A percentile compares a stretch with the other conserved stretches of the same genome.
Evolutionary conservation across 2,888 invertebrate genomes (phyloP).

Genomic region (Eretmocerus hayati): DNA sequence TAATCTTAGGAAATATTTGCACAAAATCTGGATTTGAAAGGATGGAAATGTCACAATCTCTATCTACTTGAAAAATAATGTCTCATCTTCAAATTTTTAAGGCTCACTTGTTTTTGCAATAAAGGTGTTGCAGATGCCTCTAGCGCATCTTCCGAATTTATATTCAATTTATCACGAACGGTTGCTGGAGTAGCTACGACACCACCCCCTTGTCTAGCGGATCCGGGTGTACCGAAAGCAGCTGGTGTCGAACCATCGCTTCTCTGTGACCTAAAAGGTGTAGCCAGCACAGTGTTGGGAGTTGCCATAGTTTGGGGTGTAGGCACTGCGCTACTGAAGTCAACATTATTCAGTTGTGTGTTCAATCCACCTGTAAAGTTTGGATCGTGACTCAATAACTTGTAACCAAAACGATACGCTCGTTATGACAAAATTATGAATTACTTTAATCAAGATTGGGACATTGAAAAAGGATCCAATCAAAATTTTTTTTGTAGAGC

Average conservation of each 20-base stretch:
- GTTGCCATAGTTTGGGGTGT: slow-evolving; percentile 66
- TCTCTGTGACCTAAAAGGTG: slow-evolving; percentile 72
- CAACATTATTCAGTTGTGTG: slow-evolving; percentile 83
- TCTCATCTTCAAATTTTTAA: background rate
- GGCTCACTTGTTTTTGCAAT: slow-evolving; percentile 56
- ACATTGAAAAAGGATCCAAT: too few relatives aligned
- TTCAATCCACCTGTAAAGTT: slow-evolving; percentile 75
- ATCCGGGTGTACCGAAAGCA: slow-evolving; percentile 52
- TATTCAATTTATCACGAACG: slow-evolving; percentile 86
- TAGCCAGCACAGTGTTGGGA: slow-evolving; percentile 85
- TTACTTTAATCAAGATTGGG: background rate
- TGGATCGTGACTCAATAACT: too few relatives aligned
- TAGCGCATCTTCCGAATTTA: slow-evolving; percentile 81
- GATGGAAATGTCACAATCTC: too few relatives aligned
- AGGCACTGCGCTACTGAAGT: slow-evolving; percentile 80
- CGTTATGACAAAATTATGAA: too few relatives aligned
- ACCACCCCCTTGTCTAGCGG: slow-evolving; percentile 52
- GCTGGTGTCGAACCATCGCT: slow-evolving; percentile 53
- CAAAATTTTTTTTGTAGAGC: too few relatives aligned
- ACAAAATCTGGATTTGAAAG: background rate
- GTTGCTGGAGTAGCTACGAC: slow-evolving; percentile 52
- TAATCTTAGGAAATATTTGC: too few relatives aligned
- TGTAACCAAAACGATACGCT: too few relatives aligned
- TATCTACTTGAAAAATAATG: background rate
- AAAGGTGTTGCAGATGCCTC: slow-evolving; percentile 66